These are phyloP conservation scores for Rhizomys pruinosus DNA, from an alignment of 2,113 vertebrate species.

Conservation along the genomic window DNA sequence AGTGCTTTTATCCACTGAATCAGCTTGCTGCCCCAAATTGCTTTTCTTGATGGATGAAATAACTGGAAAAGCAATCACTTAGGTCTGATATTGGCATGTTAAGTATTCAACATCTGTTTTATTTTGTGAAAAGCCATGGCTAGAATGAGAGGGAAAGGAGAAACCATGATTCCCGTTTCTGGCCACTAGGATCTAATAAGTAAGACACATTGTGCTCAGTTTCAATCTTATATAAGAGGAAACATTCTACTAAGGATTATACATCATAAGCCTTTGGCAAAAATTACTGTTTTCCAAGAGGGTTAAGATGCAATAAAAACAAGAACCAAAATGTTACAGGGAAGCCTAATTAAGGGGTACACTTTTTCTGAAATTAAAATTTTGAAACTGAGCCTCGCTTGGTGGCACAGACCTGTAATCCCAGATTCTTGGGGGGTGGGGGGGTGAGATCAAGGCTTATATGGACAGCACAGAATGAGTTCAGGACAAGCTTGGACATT, in stretches of 20 bases:
- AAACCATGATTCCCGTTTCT: not conserved
- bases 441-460: not conserved
- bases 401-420: not conserved
- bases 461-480: not conserved
- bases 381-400: not conserved
- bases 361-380: conserved; percentile 36
- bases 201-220: not conserved
- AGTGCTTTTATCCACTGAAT: not conserved
- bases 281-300: conserved; percentile 50
- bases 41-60: conserved; percentile 41
- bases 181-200: conserved; percentile 19
- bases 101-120: conserved; percentile 35
- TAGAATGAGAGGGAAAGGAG: conserved; percentile 33
- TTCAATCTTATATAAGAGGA: conserved; percentile 33
- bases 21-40: not conserved
- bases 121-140: conserved; percentile 48
- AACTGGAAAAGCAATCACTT: conserved; percentile 14
- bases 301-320: conserved; percentile 29
- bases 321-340: conserved; percentile 49
- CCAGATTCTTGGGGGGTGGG: not conserved
- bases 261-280: conserved; percentile 44
- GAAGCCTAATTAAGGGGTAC: conserved; percentile 44
- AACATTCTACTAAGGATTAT: conserved; percentile 45
- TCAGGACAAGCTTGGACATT: not conserved
- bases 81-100: conserved; percentile 36